Percentiles rank a stretch among this genome's conserved stretches.
Evolutionary conservation across 1,140 invertebrate genomes (phyloP).

Genomic region (Cyphomyrmex costatus): DNA sequence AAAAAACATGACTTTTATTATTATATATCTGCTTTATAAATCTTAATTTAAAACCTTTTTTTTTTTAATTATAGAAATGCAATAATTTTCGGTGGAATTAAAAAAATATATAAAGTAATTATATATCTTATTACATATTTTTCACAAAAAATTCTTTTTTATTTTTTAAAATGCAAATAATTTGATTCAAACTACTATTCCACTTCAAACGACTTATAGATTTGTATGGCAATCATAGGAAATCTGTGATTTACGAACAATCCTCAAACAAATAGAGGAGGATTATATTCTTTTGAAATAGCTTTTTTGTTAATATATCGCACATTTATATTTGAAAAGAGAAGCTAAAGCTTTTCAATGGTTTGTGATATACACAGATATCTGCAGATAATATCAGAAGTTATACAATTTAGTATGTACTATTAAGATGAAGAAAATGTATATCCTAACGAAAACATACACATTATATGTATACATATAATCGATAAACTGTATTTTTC

Average conservation of each 20-base stretch:
- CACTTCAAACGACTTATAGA: not conserved
- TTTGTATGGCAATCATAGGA: conserved; percentile 37
- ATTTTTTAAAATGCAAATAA: not conserved
- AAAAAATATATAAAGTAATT: not conserved
- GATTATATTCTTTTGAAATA: conserved; percentile 39
- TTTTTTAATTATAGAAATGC: not conserved
- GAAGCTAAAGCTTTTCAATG: conserved; percentile 18
- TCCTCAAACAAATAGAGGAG: not conserved
- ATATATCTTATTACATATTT: not conserved
- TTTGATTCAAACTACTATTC: not conserved
- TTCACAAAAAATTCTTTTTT: not conserved
- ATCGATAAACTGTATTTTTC: conserved; percentile 64
- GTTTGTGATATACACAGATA: conserved; percentile 24
- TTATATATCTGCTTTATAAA: not conserved
- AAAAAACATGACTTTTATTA: not conserved
- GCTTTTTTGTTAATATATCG: conserved; percentile 13
- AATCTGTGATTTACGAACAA: conserved; percentile 49
- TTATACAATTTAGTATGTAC: conserved; percentile 31
- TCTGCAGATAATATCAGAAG: conserved; percentile 10
- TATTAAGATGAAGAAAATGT: conserved; percentile 7
- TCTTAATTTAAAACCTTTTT: not conserved
- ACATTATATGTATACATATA: conserved; percentile 29
- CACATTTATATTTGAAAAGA: conserved; percentile 10
- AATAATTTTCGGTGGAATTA: not conserved
- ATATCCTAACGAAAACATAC: conserved; percentile 14